phyloP scores from a whole-genome alignment of 23 tunicate species.

The Diplosoma virens region DNA sequence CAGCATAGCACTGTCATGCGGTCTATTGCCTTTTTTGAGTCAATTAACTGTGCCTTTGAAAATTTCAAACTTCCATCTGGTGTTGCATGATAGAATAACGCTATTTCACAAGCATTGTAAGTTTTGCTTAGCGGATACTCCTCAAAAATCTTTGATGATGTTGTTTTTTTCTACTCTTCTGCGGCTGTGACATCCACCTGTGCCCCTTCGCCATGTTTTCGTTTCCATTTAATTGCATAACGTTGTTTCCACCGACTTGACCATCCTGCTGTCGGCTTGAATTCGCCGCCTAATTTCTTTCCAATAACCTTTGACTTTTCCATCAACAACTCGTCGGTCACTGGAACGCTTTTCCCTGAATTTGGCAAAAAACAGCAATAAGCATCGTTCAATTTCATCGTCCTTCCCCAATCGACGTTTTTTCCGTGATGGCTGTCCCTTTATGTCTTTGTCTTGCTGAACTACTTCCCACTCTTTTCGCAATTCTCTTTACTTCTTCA shows the following conservation, averaged over 20 bases:
- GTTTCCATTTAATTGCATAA: too few relatives aligned
- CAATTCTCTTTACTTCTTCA: not conserved
- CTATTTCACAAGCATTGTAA: conserved; percentile 10
- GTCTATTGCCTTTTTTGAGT: not conserved
- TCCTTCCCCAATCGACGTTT: not conserved
- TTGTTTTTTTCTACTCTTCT: not conserved
- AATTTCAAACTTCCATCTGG: not conserved
- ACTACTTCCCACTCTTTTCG: not conserved
- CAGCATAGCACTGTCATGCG: not conserved
- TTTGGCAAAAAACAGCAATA: too few relatives aligned
- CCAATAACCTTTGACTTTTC: too few relatives aligned
- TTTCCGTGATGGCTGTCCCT: not conserved
- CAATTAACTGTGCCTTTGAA: not conserved
- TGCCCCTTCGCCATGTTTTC: too few relatives aligned
- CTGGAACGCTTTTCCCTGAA: not conserved
- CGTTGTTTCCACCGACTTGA: not conserved
- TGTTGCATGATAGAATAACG: conserved; percentile 5
- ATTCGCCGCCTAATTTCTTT: too few relatives aligned
- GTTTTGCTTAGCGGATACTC: not conserved
- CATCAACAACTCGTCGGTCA: not conserved
- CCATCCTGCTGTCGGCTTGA: not conserved
- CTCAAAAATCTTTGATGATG: conserved; percentile 2
- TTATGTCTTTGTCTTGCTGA: not conserved
- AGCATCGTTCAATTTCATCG: too few relatives aligned
- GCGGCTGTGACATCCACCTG: too few relatives aligned